Conservation (phyloP, 2,113 vertebrate species). For the Coreoperca whiteheadi region DNA sequence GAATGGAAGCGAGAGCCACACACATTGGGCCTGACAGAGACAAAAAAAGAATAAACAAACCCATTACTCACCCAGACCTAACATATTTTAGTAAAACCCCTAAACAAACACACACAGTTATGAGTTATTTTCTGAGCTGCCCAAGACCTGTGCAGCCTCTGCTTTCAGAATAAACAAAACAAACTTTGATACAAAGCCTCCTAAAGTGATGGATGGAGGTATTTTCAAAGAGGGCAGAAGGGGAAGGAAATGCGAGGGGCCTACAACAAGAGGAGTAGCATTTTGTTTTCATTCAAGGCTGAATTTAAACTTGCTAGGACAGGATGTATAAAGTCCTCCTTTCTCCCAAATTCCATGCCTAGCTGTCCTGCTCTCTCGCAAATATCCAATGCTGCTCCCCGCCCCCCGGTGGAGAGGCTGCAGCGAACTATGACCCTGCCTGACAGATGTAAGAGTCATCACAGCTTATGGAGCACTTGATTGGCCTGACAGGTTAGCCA, state of each 20-base stretch:
- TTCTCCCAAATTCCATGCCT: constrained; percentile 25
- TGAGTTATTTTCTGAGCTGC: constrained; percentile 52
- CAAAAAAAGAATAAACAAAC: constrained; percentile 63
- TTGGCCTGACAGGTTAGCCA: constrained; percentile 68
- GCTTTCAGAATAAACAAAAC: constrained; percentile 65
- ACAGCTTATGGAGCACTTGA: constrained; percentile 44
- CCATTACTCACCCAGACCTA: constrained; percentile 42
- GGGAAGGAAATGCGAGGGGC: constrained; percentile 10
- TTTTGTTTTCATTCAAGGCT: constrained; percentile 68
- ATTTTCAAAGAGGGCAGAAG: constrained; percentile 31
- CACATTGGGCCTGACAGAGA: constrained; percentile 91
- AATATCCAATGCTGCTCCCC: constrained; percentile 23
- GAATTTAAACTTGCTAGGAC: constrained; percentile 55
- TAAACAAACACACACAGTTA: constrained; percentile 59
- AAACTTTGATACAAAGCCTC: constrained; percentile 57
- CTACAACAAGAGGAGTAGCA: constrained; percentile 15
- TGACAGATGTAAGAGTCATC: constrained; percentile 79
- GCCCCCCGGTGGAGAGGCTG: constrained; percentile 13
- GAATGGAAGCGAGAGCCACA: constrained; percentile 98
- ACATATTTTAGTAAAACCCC: constrained; percentile 50
- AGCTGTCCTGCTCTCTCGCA: constrained; percentile 45
- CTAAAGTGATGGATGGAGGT: constrained; percentile 51
- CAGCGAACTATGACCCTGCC: constrained; percentile 62
- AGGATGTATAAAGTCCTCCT: constrained; percentile 53
- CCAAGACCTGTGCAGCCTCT: constrained; percentile 28